Conservation (phyloP, 2,797 vertebrate species). For the Sebastes reedi region DNA sequence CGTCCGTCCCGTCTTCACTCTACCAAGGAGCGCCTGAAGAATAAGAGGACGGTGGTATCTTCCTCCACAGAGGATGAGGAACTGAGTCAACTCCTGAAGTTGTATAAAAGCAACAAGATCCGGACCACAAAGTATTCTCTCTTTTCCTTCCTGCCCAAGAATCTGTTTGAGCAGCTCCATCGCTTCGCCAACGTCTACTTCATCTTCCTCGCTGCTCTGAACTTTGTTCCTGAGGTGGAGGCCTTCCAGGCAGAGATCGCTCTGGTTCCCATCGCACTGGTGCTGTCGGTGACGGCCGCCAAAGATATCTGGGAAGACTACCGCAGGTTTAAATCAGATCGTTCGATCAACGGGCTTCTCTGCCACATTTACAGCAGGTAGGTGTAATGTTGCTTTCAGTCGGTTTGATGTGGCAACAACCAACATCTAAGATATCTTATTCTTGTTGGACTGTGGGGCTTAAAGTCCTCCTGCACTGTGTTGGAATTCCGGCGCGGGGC, state of each 20-base stretch:
- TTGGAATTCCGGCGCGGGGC: too few relatives aligned
- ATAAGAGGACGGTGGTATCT: constrained; percentile 64
- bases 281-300: constrained; percentile 64
- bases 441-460: background rate
- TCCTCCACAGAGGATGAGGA: constrained; percentile 40
- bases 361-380: constrained; percentile 77
- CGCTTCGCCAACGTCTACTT: constrained; percentile 80
- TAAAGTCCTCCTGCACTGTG: too few relatives aligned
- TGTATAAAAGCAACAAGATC: constrained; percentile 69
- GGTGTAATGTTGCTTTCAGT: background rate
- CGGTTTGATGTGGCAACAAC: background rate
- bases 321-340: constrained; percentile 67
- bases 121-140: constrained; percentile 77
- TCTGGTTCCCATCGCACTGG: constrained; percentile 63
- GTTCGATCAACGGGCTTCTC: constrained; percentile 55
- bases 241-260: constrained; percentile 77
- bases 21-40: constrained; percentile 17
- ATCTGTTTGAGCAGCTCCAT: constrained; percentile 82
- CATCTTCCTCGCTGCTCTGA: constrained; percentile 71
- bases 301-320: constrained; percentile 80
- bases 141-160: constrained; percentile 79
- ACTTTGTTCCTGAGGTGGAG: constrained; percentile 77
- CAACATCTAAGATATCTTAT: background rate
- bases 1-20: background rate
- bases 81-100: constrained; percentile 18